Base-by-base conservation (phyloP, 2,888 invertebrate species). In the Tromatobia lineatoria region DNA sequence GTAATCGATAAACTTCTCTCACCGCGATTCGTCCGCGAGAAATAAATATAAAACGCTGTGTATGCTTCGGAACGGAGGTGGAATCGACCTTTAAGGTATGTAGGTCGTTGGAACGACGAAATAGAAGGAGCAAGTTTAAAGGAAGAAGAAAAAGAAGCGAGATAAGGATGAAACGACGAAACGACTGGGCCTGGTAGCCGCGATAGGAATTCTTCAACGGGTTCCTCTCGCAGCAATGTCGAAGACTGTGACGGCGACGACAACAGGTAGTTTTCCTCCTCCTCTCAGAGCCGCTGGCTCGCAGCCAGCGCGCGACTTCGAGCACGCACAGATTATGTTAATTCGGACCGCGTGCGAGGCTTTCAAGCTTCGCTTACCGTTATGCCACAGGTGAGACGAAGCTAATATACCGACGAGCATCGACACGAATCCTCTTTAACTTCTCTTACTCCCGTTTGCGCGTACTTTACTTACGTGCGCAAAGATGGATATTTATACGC, bases 281-380 rank as follows among this genome's bases (percentile, higher is more conserved):
- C 10, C 38, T 38, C 38, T 38, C 10, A 10, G 10, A 10, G 29
- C 10, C 25, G 11, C 42, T 71, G 54, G 42, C 47, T 69, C 74
- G 52, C 42, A 42, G 67, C 73, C 20, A 54, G n/a, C 25, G 54
- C 20, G 29, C 38, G 52, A 80, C 64, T 45, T 34, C 13, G 52
- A 74, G 61, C 83, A 82, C 74, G 64, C 84, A 86, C 86, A 87
- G 88, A 91, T 91, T 93, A 93, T 93, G 93, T 88, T 93, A 93
- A 93, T 93, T 90, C 86, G 88, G 71, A 83, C 85, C 87, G 87
- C 67, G 69, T 73, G 74, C 81, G 79, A 76, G 69, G 76, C 87
- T 89, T 89, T 83, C 84, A 59, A 88, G 90, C 87, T 89, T 88
- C 86, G 88, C 76, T 87, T 92, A 91, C 92, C 93, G 93, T 92